These are phyloP conservation scores for Calyptommatus sinebrachiatus DNA, from an alignment of 2,113 vertebrate species.

Conservation along the genomic window DNA sequence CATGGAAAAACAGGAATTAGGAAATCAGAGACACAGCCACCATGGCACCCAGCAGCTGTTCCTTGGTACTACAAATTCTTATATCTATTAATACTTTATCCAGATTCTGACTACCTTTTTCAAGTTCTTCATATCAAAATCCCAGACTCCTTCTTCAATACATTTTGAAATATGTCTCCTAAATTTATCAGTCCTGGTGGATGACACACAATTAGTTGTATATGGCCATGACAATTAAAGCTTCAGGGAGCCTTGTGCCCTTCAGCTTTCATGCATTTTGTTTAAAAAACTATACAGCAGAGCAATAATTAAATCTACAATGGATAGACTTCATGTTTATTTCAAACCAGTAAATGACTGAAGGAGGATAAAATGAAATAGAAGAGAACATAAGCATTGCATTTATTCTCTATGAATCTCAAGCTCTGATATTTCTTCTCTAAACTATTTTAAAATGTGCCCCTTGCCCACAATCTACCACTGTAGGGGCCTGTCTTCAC, in stretches of 20 bases:
- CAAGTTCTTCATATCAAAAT: constrained; percentile 67
- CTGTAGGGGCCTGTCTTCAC: neutral
- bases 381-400: constrained; percentile 14
- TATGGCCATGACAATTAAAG: constrained; percentile 53
- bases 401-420: constrained; percentile 47
- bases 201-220: constrained; percentile 53
- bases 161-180: constrained; percentile 53
- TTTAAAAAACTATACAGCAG: constrained; percentile 61
- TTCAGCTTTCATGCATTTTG: constrained; percentile 51
- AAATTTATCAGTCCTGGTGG: constrained; percentile 55
- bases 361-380: neutral
- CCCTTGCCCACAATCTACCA: constrained; percentile 8
- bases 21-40: constrained; percentile 66
- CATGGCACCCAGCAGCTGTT: constrained; percentile 64
- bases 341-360: constrained; percentile 46
- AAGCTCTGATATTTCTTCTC: constrained; percentile 28
- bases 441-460: constrained; percentile 43
- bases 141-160: constrained; percentile 68
- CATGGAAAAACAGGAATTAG: constrained; percentile 66
- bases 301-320: constrained; percentile 55
- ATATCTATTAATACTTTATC: constrained; percentile 67
- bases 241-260: constrained; percentile 53
- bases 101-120: constrained; percentile 67
- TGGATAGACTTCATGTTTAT: constrained; percentile 59
- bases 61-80: constrained; percentile 57